A percentile compares a stretch with the other conserved stretches of the same genome.
These are phyloP conservation scores for Carposina sasakii DNA, from an alignment of 1,140 invertebrate genomes.

Conservation along the genomic window DNA sequence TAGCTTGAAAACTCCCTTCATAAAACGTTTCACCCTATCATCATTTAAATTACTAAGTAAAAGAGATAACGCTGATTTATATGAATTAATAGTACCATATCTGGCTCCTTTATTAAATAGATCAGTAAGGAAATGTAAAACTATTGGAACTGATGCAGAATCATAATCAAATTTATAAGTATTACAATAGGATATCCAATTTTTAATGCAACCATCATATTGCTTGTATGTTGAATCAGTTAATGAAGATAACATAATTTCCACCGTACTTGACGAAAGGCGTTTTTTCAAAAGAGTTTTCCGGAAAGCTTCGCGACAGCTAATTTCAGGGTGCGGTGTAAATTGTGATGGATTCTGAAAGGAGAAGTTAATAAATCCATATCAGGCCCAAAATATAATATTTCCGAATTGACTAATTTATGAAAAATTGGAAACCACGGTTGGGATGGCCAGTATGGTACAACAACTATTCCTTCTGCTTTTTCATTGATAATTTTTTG, in stretches of 20 bases:
- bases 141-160: not conserved
- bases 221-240: not conserved
- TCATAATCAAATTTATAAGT: not conserved
- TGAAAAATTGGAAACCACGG: slow-evolving; percentile 36
- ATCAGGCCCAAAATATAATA: slow-evolving; percentile 1
- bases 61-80: slow-evolving; percentile 23
- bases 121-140: slow-evolving; percentile 2
- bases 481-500: slow-evolving; percentile 32
- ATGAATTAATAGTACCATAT: slow-evolving; percentile 28
- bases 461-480: slow-evolving; percentile 29
- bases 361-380: slow-evolving; percentile 2
- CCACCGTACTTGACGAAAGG: not conserved
- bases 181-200: not conserved
- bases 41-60: slow-evolving; percentile 7
- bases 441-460: slow-evolving; percentile 35
- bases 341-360: slow-evolving; percentile 8
- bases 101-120: slow-evolving; percentile 9
- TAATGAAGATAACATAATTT: not conserved
- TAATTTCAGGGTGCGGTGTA: slow-evolving; percentile 9
- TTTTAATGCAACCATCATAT: not conserved
- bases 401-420: not conserved
- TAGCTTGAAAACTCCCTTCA: slow-evolving; percentile 24
- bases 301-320: slow-evolving; percentile 18
- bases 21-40: slow-evolving; percentile 25
- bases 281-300: slow-evolving; percentile 9